Evolutionary conservation across 30 jellyfish, hydroid and myxozoan species (phyloP).

Genomic region (Pelagia noctiluca): DNA sequence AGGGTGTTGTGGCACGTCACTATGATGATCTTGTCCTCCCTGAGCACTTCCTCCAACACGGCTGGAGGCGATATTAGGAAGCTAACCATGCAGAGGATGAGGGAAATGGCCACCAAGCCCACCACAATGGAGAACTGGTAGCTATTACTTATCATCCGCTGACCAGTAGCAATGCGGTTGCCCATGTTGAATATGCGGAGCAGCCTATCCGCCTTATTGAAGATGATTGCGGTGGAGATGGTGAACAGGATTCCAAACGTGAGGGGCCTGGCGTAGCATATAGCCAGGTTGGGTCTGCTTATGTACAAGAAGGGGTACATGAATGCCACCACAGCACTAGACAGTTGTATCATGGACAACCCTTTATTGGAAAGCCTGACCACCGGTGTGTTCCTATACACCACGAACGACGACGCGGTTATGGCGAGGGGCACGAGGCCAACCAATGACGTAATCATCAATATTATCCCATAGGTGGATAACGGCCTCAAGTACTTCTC

Average conservation of each 20-base stretch:
- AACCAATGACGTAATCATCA: background rate
- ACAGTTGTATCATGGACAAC: constrained; percentile 58
- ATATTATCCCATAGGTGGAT: constrained; percentile 36
- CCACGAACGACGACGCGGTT: constrained; percentile 4
- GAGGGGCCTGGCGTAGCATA: constrained; percentile 52
- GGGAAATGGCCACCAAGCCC: constrained; percentile 27
- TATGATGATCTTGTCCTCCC: background rate
- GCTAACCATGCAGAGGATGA: constrained; percentile 8
- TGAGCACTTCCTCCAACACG: background rate
- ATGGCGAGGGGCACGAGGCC: constrained; percentile 40
- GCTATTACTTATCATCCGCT: constrained; percentile 33
- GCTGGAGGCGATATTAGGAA: constrained; percentile 34
- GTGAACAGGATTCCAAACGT: constrained; percentile 57
- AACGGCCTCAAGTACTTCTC: constrained; percentile 6
- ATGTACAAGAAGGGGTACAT: constrained; percentile 41
- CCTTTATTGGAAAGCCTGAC: constrained; percentile 68
- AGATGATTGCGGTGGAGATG: constrained; percentile 51
- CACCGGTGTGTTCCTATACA: constrained; percentile 58
- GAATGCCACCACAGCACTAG: constrained; percentile 13
- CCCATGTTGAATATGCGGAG: constrained; percentile 72
- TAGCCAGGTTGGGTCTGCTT: constrained; percentile 27
- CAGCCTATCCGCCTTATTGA: constrained; percentile 74
- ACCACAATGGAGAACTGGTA: constrained; percentile 39
- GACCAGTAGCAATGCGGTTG: constrained; percentile 33
- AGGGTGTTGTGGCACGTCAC: constrained; percentile 24